phyloP scores from a whole-genome alignment of 64 coral and sea anemone species.

The Trachythela sp. region DNA sequence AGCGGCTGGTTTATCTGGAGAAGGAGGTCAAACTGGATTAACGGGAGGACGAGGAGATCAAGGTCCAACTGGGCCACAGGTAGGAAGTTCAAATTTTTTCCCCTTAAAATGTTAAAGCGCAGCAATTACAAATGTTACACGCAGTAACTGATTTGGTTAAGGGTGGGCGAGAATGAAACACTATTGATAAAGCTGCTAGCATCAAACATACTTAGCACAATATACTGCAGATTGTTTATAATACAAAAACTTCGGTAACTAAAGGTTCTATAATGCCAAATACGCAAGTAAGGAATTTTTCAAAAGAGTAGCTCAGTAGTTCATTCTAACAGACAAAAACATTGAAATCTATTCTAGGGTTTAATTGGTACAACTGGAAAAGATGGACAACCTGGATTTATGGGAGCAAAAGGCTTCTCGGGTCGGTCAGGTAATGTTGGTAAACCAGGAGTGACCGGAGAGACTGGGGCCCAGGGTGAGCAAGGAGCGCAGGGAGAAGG shows the following conservation, averaged over 20 bases:
- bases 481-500: background rate
- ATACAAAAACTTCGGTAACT: too few species aligned
- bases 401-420: background rate
- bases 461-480: background rate
- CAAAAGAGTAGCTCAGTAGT: too few species aligned
- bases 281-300: too few species aligned
- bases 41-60: background rate
- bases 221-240: too few species aligned
- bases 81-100: background rate
- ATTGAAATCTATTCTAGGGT: background rate
- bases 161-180: too few species aligned
- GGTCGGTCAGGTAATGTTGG: background rate
- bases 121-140: too few species aligned
- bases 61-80: background rate
- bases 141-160: too few species aligned
- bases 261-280: too few species aligned
- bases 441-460: background rate
- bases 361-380: background rate
- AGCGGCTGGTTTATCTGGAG: background rate
- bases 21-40: background rate
- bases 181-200: too few species aligned
- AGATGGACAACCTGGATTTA: background rate
- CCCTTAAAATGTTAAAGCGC: too few species aligned
- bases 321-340: background rate
- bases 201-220: too few species aligned